Evolutionary conservation across 1,140 invertebrate genomes (phyloP).

Genomic region (Chelonus insularis): DNA sequence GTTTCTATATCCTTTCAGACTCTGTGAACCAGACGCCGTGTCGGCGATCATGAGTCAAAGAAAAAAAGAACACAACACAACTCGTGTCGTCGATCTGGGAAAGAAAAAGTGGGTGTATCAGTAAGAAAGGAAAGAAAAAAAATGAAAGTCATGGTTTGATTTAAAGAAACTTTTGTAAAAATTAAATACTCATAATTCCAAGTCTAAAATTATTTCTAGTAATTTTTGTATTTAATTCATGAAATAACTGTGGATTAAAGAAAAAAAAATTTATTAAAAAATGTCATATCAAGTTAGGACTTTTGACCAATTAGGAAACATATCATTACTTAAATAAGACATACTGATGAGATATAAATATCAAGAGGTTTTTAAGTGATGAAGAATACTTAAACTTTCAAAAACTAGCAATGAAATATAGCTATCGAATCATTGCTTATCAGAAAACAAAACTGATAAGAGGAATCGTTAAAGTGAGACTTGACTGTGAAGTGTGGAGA

Average conservation of each 20-base stretch:
- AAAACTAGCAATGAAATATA: background rate
- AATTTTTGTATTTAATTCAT: too few relatives aligned
- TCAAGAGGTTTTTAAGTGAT: background rate
- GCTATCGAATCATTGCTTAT: slow-evolving; percentile 33
- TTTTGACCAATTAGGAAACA: too few relatives aligned
- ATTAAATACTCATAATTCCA: too few relatives aligned
- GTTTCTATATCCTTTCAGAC: background rate
- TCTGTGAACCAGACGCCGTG: slow-evolving; percentile 11
- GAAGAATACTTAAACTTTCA: background rate
- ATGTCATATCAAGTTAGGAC: too few relatives aligned
- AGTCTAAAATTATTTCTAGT: too few relatives aligned
- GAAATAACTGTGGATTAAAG: too few relatives aligned
- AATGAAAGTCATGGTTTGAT: background rate
- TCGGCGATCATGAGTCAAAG: background rate
- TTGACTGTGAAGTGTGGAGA: background rate
- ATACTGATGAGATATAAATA: too few relatives aligned
- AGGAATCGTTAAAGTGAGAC: slow-evolving; percentile 24
- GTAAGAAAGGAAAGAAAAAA: background rate
- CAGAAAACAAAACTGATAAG: slow-evolving; percentile 39
- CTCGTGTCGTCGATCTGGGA: background rate
- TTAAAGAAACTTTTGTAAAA: background rate
- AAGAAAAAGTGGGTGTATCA: background rate
- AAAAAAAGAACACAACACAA: background rate
- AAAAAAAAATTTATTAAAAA: too few relatives aligned
- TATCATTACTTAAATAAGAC: too few relatives aligned